Percentiles rank a stretch among this genome's conserved stretches.
Evolutionary conservation across 2,797 vertebrate genomes (phyloP).

Genomic region (Chelidonichthys spinosus): DNA sequence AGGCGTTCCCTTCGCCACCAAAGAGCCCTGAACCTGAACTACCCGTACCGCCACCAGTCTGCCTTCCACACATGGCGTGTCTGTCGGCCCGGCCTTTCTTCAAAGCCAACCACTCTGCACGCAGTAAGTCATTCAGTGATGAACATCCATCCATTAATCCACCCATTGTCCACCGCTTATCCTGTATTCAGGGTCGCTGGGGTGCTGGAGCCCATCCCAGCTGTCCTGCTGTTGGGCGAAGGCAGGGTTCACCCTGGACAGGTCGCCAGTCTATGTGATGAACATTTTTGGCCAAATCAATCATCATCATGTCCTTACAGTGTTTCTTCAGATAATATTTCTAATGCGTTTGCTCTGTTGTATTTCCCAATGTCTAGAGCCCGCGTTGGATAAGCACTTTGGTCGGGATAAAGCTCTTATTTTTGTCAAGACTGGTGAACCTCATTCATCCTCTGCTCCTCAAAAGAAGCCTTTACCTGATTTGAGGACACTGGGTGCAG

Average conservation of each 20-base stretch:
- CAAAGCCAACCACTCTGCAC: conserved; percentile 54
- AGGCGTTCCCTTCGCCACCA: conserved; percentile 32
- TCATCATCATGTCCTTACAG: neutral
- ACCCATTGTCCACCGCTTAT: neutral
- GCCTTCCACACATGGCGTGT: conserved; percentile 63
- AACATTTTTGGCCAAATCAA: neutral
- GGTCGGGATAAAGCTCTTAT: conserved; percentile 18
- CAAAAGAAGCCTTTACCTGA: conserved; percentile 70
- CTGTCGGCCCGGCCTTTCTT: conserved; percentile 73
- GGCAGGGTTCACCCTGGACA: too few species aligned
- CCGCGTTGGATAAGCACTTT: conserved; percentile 46
- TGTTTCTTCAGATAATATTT: neutral
- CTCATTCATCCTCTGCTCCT: conserved; percentile 22
- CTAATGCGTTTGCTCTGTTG: neutral
- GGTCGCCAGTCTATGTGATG: too few species aligned
- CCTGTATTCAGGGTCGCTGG: too few species aligned
- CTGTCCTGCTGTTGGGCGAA: too few species aligned
- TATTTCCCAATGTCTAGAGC: conserved; percentile 39
- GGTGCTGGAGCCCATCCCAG: too few species aligned
- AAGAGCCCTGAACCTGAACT: conserved; percentile 26
- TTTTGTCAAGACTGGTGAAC: conserved; percentile 24
- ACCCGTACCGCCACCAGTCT: conserved; percentile 19
- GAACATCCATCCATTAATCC: too few species aligned
- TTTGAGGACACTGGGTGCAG: conserved; percentile 44
- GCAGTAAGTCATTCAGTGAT: conserved; percentile 66